Conservation (phyloP, 2,888 invertebrate genomes). For the Tetranychus truncatus region DNA sequence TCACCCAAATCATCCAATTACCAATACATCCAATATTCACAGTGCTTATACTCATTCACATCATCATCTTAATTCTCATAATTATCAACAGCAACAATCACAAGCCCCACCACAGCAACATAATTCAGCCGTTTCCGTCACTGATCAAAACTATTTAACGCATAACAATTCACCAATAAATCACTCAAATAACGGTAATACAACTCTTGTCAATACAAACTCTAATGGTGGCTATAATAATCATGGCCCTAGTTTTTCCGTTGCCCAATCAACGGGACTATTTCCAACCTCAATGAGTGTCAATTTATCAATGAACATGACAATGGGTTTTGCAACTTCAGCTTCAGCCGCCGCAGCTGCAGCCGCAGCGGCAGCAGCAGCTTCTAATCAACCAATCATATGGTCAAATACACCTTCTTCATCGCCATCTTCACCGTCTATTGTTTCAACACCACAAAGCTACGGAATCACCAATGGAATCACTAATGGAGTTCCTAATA, state of each 20-base stretch:
- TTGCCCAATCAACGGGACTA: background rate
- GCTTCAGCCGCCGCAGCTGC: conserved; percentile 20
- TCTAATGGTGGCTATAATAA: background rate
- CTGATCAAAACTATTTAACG: background rate
- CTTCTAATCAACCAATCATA: conserved; percentile 19
- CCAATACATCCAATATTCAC: conserved; percentile 30
- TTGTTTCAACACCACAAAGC: background rate
- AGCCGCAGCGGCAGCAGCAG: conserved; percentile 1
- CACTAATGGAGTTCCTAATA: conserved; percentile 1
- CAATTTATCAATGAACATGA: conserved; percentile 95
- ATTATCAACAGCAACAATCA: background rate
- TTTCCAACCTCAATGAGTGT: conserved; percentile 60
- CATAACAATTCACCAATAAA: background rate
- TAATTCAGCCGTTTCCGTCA: background rate
- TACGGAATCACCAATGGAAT: background rate
- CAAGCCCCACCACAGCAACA: background rate
- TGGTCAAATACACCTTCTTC: conserved; percentile 6
- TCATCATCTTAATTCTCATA: background rate
- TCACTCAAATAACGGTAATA: background rate
- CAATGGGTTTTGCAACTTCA: conserved; percentile 49
- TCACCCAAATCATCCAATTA: conserved; percentile 9
- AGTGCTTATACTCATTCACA: conserved; percentile 31
- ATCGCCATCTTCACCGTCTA: background rate
- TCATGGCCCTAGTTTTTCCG: background rate
- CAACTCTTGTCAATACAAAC: background rate